Evolutionary conservation across 2,888 invertebrate species (phyloP).

Genomic region (Eristalis intricaria): DNA sequence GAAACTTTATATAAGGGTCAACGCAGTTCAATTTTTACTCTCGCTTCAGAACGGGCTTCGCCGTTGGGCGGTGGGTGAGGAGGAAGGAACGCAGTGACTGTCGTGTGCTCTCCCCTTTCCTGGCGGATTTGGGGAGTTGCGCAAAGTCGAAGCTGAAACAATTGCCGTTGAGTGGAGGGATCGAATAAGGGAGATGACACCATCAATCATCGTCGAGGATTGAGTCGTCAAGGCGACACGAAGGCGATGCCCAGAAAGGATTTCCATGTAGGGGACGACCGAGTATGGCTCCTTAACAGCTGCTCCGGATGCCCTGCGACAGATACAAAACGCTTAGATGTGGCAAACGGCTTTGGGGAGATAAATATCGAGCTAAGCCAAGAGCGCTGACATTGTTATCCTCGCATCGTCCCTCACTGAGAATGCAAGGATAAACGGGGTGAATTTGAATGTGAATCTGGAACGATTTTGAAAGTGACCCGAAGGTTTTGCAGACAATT

Average conservation of each 20-base stretch:
- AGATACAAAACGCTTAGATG: not conserved
- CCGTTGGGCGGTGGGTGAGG: not conserved
- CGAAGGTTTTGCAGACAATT: no score
- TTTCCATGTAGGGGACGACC: not conserved
- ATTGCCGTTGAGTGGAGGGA: not conserved
- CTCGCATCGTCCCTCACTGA: not conserved
- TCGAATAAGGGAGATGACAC: not conserved
- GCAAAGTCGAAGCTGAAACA: not conserved
- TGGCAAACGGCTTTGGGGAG: not conserved
- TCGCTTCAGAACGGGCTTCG: not conserved
- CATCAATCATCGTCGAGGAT: not conserved
- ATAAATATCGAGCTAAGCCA: not conserved
- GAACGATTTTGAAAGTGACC: no score
- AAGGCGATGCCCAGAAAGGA: not conserved
- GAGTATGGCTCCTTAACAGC: not conserved
- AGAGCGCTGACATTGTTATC: not conserved
- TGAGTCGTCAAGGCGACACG: not conserved
- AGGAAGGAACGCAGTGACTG: not conserved
- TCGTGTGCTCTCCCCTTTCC: no score
- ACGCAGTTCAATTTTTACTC: slow-evolving; percentile 29
- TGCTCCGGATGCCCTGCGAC: not conserved
- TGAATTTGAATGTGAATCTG: not conserved
- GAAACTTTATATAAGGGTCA: slow-evolving; percentile 55
- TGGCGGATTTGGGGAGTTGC: no score
- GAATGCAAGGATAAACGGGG: not conserved